Evolutionary conservation across 2,797 vertebrate species (phyloP).

Genomic region (Acanthurus lineatus): DNA sequence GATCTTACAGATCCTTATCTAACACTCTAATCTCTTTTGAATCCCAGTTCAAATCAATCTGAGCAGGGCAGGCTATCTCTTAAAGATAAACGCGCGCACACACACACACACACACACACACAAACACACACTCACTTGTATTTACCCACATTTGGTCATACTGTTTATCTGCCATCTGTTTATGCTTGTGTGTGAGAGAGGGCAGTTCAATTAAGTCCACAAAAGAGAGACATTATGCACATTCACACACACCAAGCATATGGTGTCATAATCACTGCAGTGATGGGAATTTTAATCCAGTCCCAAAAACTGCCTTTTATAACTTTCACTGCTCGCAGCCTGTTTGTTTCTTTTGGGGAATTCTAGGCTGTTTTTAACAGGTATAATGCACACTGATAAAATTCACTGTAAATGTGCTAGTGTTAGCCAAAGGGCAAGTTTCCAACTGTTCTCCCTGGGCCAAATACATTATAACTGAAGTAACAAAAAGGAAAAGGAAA

Average conservation of each 20-base stretch:
- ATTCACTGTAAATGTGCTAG: background rate
- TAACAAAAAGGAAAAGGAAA: too few relatives aligned
- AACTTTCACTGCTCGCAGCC: background rate
- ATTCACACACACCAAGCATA: slow-evolving; percentile 6
- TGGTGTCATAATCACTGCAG: slow-evolving; percentile 24
- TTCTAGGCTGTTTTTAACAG: background rate
- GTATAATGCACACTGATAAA: background rate
- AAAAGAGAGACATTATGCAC: slow-evolving; percentile 12
- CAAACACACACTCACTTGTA: background rate
- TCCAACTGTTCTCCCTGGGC: background rate
- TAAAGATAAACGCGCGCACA: background rate
- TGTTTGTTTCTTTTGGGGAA: background rate
- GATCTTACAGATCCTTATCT: slow-evolving; percentile 4
- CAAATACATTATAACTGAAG: too few relatives aligned
- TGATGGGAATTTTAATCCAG: slow-evolving; percentile 2
- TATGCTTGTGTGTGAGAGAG: background rate
- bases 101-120: background rate
- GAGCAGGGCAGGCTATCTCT: background rate
- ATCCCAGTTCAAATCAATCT: background rate
- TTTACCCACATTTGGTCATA: slow-evolving; percentile 12
- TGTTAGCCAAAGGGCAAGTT: background rate
- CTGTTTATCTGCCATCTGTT: slow-evolving; percentile 27
- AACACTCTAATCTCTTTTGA: background rate
- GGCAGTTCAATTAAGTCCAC: slow-evolving; percentile 19
- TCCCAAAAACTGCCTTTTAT: background rate